Percentiles rank a stretch among this genome's conserved stretches.
Evolutionary conservation across 1,140 invertebrate genomes (phyloP).

Genomic region (Euura lappo): DNA sequence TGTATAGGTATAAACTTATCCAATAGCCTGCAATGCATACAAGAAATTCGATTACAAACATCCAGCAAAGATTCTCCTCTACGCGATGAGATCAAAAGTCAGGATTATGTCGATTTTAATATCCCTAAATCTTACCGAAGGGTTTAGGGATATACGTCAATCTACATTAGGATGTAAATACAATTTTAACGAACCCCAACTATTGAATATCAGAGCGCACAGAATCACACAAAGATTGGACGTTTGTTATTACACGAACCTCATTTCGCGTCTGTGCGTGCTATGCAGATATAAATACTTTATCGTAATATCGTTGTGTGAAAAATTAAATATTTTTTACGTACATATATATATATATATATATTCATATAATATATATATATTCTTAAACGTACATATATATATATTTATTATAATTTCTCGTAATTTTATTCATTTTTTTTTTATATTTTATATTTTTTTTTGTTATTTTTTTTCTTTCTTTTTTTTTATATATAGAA

Average conservation of each 20-base stretch:
- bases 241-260: background rate
- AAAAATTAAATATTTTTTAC: constrained; percentile 30
- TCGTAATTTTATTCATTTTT: constrained; percentile 13
- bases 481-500: constrained; percentile 16
- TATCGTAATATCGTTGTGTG: constrained; percentile 22
- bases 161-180: background rate
- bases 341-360: background rate
- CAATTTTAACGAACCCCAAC: background rate
- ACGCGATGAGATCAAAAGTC: background rate
- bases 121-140: constrained; percentile 2
- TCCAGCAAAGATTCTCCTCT: background rate
- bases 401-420: constrained; percentile 11
- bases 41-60: background rate
- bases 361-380: background rate
- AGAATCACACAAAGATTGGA: background rate
- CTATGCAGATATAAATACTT: constrained; percentile 25
- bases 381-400: background rate
- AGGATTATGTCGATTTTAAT: background rate
- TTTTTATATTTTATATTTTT: constrained; percentile 15
- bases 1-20: background rate
- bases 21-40: background rate
- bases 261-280: constrained; percentile 5
- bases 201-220: background rate
- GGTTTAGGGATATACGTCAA: background rate
- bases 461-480: constrained; percentile 14